Base-by-base conservation (phyloP, 1,140 invertebrate genomes). In the Calycopis cecrops region DNA sequence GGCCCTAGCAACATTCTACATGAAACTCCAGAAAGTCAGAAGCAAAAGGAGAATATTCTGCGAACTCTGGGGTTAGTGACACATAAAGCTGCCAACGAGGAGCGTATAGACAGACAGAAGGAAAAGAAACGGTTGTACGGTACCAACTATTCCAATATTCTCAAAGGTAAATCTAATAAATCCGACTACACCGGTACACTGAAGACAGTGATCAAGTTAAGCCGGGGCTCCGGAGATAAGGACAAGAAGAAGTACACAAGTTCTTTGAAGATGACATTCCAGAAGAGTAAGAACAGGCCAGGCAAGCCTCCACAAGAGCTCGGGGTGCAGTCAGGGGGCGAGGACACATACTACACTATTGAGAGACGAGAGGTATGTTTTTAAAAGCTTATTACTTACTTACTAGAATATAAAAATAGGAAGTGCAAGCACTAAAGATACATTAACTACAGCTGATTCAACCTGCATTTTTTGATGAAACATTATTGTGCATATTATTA, bases 231-330 rank as follows among this genome's bases (percentile, higher is more conserved):
- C n/a, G 77, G 65, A 1, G 80, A 72, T 9, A 60, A 63, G 38
- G 82, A 89, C 35, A 89, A 90, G 56, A 92, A 92, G 79, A 90
- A 89, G 55, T 90, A 88, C 35, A 88, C 92, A 40, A 93, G 91
- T 57, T 92, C 92, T 0, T 76, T 95, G 47, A 95, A 94, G 71
- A 94, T 95, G 92, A 93, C 94, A 47, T 90, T 95, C 72, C 94
- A 94, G 73, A 94, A 94, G 71, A 92, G 91, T 54, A 91, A 92
- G 55, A 87, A 88, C 1, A 87, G 92, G 10, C 89, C 89, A 8
- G 87, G 87, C 11, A 90, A 91, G 62, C 71, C 71, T 0, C 87
- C 87, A 53, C 85, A 85, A 52, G 83, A 88, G 28, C 69, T 85
- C 7, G 88, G 87, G 14, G 88, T 72, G 63, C 40, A 44, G 14